Evolutionary conservation across 2,113 vertebrate genomes (phyloP).

Genomic region (Heterotilapia buettikoferi): DNA sequence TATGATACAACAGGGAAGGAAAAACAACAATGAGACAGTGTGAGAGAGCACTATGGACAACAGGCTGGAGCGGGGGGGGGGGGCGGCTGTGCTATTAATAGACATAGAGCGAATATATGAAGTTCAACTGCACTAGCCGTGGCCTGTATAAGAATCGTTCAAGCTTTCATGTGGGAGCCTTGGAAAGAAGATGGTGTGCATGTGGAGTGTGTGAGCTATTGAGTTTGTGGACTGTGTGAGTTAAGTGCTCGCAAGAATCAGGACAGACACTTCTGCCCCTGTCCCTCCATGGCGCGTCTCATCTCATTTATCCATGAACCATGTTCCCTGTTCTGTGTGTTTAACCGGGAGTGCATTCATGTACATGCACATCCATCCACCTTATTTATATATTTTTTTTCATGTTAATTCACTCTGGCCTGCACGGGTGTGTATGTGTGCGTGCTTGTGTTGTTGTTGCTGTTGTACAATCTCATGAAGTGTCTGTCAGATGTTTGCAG

Average conservation of each 20-base stretch:
- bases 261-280: conserved; percentile 23
- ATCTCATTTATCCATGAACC: conserved; percentile 22
- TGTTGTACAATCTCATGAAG: conserved; percentile 7
- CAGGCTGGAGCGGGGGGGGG: background rate
- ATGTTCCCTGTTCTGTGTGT: background rate
- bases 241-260: conserved; percentile 22
- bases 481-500: conserved; percentile 38
- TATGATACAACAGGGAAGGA: conserved; percentile 25
- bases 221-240: conserved; percentile 6
- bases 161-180: background rate
- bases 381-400: background rate
- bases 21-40: conserved; percentile 17
- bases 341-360: background rate
- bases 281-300: background rate
- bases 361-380: background rate
- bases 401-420: background rate
- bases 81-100: conserved; percentile 13
- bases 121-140: background rate
- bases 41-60: background rate
- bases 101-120: conserved; percentile 8
- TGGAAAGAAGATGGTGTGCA: background rate
- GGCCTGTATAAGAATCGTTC: background rate
- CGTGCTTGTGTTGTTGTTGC: background rate
- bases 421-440: background rate
- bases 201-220: background rate